These are phyloP conservation scores for Limnothrissa miodon DNA, from an alignment of 2,113 vertebrate species.

Conservation along the genomic window DNA sequence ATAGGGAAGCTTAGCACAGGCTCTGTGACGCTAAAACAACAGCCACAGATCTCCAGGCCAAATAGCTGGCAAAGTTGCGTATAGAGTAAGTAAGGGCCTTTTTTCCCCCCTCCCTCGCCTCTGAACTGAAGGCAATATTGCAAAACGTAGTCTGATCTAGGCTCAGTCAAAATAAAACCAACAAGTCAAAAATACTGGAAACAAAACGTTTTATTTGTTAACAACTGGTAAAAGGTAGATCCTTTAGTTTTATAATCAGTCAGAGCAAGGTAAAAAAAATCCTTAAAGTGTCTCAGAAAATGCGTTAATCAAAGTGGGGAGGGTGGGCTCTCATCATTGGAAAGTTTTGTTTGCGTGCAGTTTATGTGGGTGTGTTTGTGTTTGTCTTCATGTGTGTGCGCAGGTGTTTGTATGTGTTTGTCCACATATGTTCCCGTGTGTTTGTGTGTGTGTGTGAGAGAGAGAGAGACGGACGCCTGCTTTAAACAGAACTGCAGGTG, in stretches of 20 bases:
- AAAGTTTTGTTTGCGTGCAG: too few species aligned
- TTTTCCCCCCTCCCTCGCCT: background rate
- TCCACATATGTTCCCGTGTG: background rate
- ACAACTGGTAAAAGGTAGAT: background rate
- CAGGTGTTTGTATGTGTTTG: too few species aligned
- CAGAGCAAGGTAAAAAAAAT: background rate
- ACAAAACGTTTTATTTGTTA: background rate
- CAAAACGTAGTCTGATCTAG: background rate
- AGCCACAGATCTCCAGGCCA: background rate
- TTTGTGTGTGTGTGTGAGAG: background rate
- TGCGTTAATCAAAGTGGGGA: too few species aligned
- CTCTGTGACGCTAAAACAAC: conserved; percentile 11
- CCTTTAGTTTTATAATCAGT: background rate
- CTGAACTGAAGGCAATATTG: background rate
- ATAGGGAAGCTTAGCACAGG: conserved; percentile 6
- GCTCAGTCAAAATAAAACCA: background rate
- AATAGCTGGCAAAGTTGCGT: conserved; percentile 5
- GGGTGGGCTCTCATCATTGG: too few species aligned
- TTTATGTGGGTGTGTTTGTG: background rate
- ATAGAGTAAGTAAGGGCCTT: background rate
- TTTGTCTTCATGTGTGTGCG: background rate
- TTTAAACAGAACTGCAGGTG: background rate
- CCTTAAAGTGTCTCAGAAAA: too few species aligned
- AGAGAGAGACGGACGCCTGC: background rate
- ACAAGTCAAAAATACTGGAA: background rate